phyloP scores from a whole-genome alignment of 2,113 vertebrate genomes.

The Silurus meridionalis region DNA sequence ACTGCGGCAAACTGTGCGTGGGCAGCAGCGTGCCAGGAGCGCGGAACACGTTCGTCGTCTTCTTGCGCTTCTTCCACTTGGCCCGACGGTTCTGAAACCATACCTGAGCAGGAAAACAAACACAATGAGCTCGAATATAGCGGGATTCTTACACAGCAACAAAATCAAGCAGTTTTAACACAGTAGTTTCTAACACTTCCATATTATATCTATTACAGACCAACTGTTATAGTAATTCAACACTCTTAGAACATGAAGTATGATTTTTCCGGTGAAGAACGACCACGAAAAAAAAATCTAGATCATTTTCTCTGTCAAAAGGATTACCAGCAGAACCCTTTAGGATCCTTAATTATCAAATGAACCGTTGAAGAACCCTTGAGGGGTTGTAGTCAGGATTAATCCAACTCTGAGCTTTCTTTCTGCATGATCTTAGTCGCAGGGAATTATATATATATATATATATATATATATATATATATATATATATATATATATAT shows the following conservation, averaged over 20 bases:
- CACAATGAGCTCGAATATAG: background rate
- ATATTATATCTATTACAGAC: background rate
- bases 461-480: background rate
- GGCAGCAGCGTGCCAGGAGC: slow-evolving; percentile 91
- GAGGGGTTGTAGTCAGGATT: background rate
- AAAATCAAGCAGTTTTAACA: background rate
- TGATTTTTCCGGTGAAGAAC: too few species aligned
- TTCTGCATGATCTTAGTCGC: background rate
- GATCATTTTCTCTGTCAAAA: background rate
- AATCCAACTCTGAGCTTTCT: background rate
- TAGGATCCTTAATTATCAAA: background rate
- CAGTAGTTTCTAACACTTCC: background rate
- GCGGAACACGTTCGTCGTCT: slow-evolving; percentile 96
- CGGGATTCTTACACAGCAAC: background rate
- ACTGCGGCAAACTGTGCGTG: slow-evolving; percentile 88
- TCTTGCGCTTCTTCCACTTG: slow-evolving; percentile 99
- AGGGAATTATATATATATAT: background rate
- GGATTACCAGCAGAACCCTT: background rate
- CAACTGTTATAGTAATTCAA: background rate
- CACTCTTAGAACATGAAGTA: background rate
- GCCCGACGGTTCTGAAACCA: slow-evolving; percentile 97
- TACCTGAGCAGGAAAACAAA: slow-evolving; percentile 72
- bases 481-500: too few species aligned
- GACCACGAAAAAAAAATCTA: too few species aligned
- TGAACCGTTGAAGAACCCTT: background rate